Percentiles rank a stretch among this genome's conserved stretches.
phyloP scores from a whole-genome alignment of 2,888 invertebrate species.

The Hydrotaea diabolus region DNA sequence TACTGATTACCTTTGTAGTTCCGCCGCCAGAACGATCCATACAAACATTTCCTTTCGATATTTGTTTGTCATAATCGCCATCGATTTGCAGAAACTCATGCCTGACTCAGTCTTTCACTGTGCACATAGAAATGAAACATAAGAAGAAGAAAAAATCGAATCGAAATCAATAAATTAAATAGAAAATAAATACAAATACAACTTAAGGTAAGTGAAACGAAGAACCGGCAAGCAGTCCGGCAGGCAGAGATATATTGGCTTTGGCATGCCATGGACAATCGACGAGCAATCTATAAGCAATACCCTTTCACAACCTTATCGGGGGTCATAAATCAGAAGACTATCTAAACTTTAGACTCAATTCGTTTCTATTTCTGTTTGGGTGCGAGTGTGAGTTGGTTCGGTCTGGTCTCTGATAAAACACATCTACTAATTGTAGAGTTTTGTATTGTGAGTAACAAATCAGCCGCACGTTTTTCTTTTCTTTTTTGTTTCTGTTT shows the following conservation, averaged over 20 bases:
- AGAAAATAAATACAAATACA: slow-evolving; percentile 34
- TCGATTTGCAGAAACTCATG: neutral
- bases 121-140: neutral
- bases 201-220: neutral
- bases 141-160: neutral
- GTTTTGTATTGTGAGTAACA: slow-evolving; percentile 34
- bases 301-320: slow-evolving; percentile 72
- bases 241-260: neutral
- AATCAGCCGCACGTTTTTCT: slow-evolving; percentile 52
- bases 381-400: neutral
- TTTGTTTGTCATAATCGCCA: neutral
- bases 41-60: neutral
- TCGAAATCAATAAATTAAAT: slow-evolving; percentile 43
- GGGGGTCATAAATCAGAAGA: slow-evolving; percentile 76
- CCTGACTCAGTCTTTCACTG: neutral
- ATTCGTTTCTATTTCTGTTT: slow-evolving; percentile 26
- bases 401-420: slow-evolving; percentile 37
- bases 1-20: neutral
- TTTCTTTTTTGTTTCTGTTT: slow-evolving; percentile 8
- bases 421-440: slow-evolving; percentile 48
- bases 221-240: neutral
- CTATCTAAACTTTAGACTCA: slow-evolving; percentile 77
- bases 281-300: slow-evolving; percentile 35
- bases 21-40: neutral
- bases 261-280: slow-evolving; percentile 20